Evolutionary conservation across 2,113 vertebrate species (phyloP), one percentile per base, ranked within the genome.

Genomic region (Paramisgurnus dabryanus): DNA sequence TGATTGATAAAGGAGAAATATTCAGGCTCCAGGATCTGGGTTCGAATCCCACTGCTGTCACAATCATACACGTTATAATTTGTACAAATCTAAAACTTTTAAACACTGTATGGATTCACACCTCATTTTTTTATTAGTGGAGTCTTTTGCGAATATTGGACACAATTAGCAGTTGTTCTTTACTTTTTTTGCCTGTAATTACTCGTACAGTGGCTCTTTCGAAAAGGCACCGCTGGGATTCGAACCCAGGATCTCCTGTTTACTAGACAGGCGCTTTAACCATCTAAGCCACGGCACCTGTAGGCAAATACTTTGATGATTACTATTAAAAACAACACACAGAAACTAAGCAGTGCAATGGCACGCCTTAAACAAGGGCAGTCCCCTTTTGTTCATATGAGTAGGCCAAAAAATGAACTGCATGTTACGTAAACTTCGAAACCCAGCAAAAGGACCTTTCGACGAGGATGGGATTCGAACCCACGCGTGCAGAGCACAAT

Each of bases 401-500:
- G 27, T 34, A 34, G 1, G 27, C 27, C 39, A 41, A 55, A 57
- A 58, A 40, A 2, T 2, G 3, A 34, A 34, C 27, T 34, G 47
- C 47, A 11, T 49, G 27, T 34, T 34, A 2, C 27, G 27, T 34
- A 34, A 49, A 49, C 47, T 11, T 49, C 47, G 12, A 50, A 50
- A 13, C 12, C 17, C 2, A 2, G 18, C 7, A 8, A 58, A 58
- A 6, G 7, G 1, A 2, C 0, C 13, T 3, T 0, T 15, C 81
- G 86, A 87, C 84, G 86, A 88, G 86, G 87, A 88, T 88, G 87
- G 87, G 87, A 88, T 87, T 88, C 87, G 87, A 87, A 88, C 87
- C 87, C 87, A 88, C 86, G 87, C 87, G 86, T 87, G 86, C 86
- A 87, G 87, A 87, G 87, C 87, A 88, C 87, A 89, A 89, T 87